Evolutionary conservation across 2,797 vertebrate genomes (phyloP), one percentile per base, ranked within the genome.

Genomic region (Schizothorax lantsangensis): DNA sequence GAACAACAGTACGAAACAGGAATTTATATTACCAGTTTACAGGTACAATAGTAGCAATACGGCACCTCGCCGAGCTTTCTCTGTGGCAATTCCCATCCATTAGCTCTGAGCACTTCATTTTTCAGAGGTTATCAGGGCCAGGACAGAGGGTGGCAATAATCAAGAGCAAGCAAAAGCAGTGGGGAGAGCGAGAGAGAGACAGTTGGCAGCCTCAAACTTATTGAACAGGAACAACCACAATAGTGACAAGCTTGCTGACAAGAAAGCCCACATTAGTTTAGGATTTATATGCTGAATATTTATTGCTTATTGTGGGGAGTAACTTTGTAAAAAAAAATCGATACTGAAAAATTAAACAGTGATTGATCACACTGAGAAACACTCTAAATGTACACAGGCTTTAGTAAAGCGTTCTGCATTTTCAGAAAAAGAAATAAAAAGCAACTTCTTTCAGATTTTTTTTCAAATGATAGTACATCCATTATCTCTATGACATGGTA

Each of bases 1-100:
- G 78, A 33, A 89, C 89, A 91, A 81, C 75, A 80, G 74, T 84
- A 79, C 11, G 62, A 86, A 85, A 84, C 77, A 78, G 84, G 89
- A 92, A 90, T 92, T 91, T 91, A 90, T 90, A 85, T 91, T 90
- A 81, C 85, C 57, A 75, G 88, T 93, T 90, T 85, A 84, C 88
- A 91, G 91, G 88, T 90, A 88, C 86, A 89, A 77, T 85, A 90
- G 84, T 81, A 84, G 73, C 79, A 54, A 86, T 90, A 87, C 79
- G 26, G 91, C 72, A 73, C 89, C 86, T 89, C 64, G 47, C 80
- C 77, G 17, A 80, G 79, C 81, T 84, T 84, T 84, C 86, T 84
- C 75, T 38, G 62, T 62, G 81, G 57, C 69, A 72, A 83, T 87
- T 89, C 68, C 38, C 82, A 86, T 79, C 75, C 84, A 91, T 89